Conservation (phyloP, 1,140 invertebrate species). For the Drosophila hydei region DNA sequence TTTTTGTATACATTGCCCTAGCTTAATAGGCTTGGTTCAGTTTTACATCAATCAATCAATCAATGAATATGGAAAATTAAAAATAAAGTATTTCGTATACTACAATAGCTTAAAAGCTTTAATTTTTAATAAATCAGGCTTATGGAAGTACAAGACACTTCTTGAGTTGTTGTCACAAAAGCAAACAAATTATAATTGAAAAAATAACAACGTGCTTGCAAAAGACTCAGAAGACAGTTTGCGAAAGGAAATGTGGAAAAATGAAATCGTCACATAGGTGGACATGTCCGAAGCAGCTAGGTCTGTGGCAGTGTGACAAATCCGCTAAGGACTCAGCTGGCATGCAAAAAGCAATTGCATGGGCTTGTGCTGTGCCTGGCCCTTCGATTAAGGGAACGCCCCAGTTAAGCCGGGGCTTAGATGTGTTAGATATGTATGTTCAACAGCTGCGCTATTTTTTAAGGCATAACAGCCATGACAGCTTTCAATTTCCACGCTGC, state of each 20-base stretch:
- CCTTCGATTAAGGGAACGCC: slow-evolving; percentile 26
- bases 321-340: slow-evolving; percentile 62
- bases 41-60: too few relatives aligned
- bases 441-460: slow-evolving; percentile 75
- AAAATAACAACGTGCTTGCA: not conserved
- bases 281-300: slow-evolving; percentile 53
- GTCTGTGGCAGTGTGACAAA: slow-evolving; percentile 65
- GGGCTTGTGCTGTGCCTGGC: slow-evolving; percentile 15
- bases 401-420: slow-evolving; percentile 70
- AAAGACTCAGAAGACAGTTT: slow-evolving; percentile 20
- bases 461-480: slow-evolving; percentile 58
- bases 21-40: too few relatives aligned
- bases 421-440: slow-evolving; percentile 80
- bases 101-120: too few relatives aligned
- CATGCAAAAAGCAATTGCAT: slow-evolving; percentile 44
- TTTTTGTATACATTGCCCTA: too few relatives aligned
- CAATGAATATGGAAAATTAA: too few relatives aligned
- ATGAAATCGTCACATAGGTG: slow-evolving; percentile 66
- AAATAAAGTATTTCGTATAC: too few relatives aligned
- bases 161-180: too few relatives aligned
- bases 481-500: slow-evolving; percentile 70
- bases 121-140: too few relatives aligned
- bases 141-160: too few relatives aligned
- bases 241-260: slow-evolving; percentile 8
- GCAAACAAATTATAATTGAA: too few relatives aligned